phyloP scores from a whole-genome alignment of 1,140 invertebrate species.

The roundworm (Caenorhabditis elegans) region DNA sequence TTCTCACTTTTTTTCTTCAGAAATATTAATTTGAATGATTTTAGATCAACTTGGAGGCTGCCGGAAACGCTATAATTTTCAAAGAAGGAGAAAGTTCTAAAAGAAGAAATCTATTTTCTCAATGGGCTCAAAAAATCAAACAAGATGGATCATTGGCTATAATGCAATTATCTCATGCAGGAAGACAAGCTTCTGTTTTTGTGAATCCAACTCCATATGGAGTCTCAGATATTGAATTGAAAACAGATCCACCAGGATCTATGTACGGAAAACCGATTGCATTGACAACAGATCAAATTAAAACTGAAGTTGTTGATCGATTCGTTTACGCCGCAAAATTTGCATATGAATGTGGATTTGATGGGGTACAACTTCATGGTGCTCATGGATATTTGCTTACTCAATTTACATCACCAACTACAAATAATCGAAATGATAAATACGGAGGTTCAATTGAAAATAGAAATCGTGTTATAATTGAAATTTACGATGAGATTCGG shows the following conservation, averaged over 20 bases:
- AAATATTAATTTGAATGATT: neutral
- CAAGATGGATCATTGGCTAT: conserved; percentile 46
- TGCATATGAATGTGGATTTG: conserved; percentile 50
- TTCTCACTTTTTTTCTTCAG: neutral
- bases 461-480: conserved; percentile 50
- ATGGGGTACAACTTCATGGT: conserved; percentile 55
- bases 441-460: conserved; percentile 56
- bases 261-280: conserved; percentile 52
- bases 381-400: conserved; percentile 59
- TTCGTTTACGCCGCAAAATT: conserved; percentile 53
- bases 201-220: conserved; percentile 50
- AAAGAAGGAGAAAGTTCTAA: conserved; percentile 46
- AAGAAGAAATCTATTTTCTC: conserved; percentile 22
- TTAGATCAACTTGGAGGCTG: conserved; percentile 47
- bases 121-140: conserved; percentile 44
- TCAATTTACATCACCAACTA: conserved; percentile 53
- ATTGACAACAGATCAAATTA: conserved; percentile 50
- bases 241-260: neutral
- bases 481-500: conserved; percentile 53
- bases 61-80: conserved; percentile 48
- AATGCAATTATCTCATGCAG: conserved; percentile 49
- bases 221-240: conserved; percentile 46
- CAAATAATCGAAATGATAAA: conserved; percentile 53
- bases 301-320: conserved; percentile 50
- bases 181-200: conserved; percentile 47